phyloP scores from a whole-genome alignment of 2,797 vertebrate species.

The Coregonus suidteri region DNA sequence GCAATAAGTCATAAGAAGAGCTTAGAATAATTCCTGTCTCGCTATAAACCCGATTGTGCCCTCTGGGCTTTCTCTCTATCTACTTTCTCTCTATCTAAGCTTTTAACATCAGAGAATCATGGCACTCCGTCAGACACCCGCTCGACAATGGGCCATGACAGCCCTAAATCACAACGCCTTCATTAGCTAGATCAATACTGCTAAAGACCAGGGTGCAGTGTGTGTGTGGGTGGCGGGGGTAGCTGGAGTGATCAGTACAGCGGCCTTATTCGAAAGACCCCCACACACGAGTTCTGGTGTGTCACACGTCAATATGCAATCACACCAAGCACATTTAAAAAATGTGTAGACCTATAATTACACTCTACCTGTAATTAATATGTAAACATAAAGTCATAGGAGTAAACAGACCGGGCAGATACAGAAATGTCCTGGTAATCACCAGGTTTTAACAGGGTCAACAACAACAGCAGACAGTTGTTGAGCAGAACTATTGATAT shows the following conservation, averaged over 20 bases:
- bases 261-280: too few species aligned
- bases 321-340: too few species aligned
- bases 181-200: constrained; percentile 75
- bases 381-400: not conserved
- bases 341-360: too few species aligned
- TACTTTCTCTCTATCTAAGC: constrained; percentile 62
- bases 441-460: not conserved
- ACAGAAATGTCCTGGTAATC: not conserved
- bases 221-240: constrained; percentile 24
- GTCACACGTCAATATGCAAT: too few species aligned
- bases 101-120: constrained; percentile 74
- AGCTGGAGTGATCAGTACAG: not conserved
- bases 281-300: too few species aligned
- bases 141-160: constrained; percentile 69
- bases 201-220: constrained; percentile 55
- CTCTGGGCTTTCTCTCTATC: constrained; percentile 61
- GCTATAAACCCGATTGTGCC: constrained; percentile 64
- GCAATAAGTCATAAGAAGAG: constrained; percentile 66
- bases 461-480: constrained; percentile 18
- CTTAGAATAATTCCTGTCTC: constrained; percentile 58
- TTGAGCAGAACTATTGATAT: constrained; percentile 24
- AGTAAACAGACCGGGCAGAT: constrained; percentile 13
- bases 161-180: constrained; percentile 74
- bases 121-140: constrained; percentile 66
- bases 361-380: too few species aligned